A percentile compares a stretch with the other conserved stretches of the same genome.
phyloP scores from a whole-genome alignment of 1,140 invertebrate genomes.

The Papilio polyxenes region DNA sequence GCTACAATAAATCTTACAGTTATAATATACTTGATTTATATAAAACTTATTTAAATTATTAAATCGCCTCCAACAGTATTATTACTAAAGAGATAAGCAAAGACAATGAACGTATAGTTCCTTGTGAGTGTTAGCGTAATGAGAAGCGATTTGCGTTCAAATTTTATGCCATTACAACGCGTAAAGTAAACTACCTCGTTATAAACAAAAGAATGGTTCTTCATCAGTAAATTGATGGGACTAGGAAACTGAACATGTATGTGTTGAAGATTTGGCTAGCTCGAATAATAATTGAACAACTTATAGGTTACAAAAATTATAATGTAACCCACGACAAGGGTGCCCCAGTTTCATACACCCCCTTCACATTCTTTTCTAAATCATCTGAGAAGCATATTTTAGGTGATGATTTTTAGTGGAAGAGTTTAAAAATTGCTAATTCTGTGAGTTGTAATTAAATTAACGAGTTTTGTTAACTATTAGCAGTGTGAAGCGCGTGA shows the following conservation, averaged over 20 bases:
- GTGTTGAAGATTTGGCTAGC: not conserved
- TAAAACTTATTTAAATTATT: not conserved
- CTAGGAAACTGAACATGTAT: not conserved
- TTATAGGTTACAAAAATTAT: too few relatives aligned
- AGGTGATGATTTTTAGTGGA: not conserved
- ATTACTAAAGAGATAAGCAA: not conserved
- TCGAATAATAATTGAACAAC: too few relatives aligned
- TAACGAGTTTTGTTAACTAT: not conserved
- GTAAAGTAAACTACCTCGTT: not conserved
- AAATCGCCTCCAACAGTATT: not conserved
- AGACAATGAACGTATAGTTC: slow-evolving; percentile 6
- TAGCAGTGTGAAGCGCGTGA: not conserved
- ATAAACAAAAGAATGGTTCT: not conserved
- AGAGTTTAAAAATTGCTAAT: not conserved
- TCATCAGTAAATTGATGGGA: not conserved
- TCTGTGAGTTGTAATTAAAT: not conserved
- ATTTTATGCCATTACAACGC: not conserved
- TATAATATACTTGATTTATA: not conserved
- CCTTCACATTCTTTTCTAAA: too few relatives aligned
- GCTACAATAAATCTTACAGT: too few relatives aligned
- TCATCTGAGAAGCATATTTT: not conserved
- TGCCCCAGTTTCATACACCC: too few relatives aligned
- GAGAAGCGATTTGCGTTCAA: not conserved
- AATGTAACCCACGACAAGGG: too few relatives aligned
- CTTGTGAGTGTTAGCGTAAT: not conserved